Evolutionary conservation across 2,113 vertebrate species (phyloP).

Genomic region (Myotis yumanensis): DNA sequence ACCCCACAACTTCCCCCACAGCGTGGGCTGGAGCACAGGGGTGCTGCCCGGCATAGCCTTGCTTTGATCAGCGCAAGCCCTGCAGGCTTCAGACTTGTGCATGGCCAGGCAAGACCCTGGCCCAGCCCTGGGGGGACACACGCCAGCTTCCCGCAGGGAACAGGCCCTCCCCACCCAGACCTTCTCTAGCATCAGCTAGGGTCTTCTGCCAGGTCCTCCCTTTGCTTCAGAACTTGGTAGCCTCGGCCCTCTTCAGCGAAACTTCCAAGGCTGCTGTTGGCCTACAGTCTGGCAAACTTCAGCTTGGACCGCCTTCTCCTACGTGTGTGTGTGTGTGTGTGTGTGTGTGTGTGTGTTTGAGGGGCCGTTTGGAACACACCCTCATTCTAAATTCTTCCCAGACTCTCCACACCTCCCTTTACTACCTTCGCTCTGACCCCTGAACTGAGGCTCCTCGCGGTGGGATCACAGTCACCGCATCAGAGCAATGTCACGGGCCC

Average conservation of each 20-base stretch:
- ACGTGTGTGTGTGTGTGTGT: neutral
- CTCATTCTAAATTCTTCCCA: neutral
- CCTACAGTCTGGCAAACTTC: neutral
- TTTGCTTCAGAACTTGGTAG: neutral
- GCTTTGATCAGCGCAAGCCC: neutral
- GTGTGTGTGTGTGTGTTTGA: neutral
- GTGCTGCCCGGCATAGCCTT: fast-evolving
- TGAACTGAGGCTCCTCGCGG: neutral
- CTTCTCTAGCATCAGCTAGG: neutral
- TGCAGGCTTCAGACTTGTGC: neutral
- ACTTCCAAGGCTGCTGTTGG: neutral
- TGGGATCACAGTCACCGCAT: neutral
- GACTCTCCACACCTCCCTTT: neutral
- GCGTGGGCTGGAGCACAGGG: neutral
- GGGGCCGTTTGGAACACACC: neutral
- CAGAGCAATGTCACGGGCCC: neutral
- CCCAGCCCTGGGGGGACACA: too few relatives aligned
- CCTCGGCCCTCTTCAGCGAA: neutral
- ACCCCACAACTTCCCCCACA: neutral
- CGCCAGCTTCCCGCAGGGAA: neutral
- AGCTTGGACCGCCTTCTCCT: too few relatives aligned
- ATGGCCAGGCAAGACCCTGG: neutral
- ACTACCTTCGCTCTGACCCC: neutral
- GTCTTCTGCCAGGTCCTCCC: neutral
- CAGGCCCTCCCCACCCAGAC: neutral